Evolutionary conservation across 1,140 invertebrate genomes (phyloP), one percentile per base, ranked within the genome.

Genomic region (Drosophila auraria): DNA sequence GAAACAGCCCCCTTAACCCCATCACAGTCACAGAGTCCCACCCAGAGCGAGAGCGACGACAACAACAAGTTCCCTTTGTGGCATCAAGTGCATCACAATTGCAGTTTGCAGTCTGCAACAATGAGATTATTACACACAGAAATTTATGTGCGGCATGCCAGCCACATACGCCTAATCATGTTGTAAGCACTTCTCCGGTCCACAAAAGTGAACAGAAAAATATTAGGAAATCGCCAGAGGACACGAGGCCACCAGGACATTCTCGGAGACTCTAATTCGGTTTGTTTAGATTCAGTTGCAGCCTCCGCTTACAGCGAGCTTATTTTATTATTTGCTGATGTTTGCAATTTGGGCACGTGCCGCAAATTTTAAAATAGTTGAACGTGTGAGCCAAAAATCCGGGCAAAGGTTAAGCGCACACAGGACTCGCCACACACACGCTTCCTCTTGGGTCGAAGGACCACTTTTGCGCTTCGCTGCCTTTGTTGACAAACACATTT

Each of bases 251-350:
- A 27, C 3, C 6, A 17, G 30, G 49, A 68, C 63, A 71, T 30
- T 68, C 49, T 20, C 54, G 17, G 54, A 20, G 33, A 57, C 57
- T 80, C 86, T 89, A 89, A 89, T 89, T 89, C 70, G 69, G 70
- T 90, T 79, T 76, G 59, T 62, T 64, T 70, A 23, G 65, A 58
- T 77, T 61, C 36, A 23, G 23, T 40, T 47, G 68, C 60, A 61
- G 60, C 53, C 70, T 60, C 70, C 70, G 70, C 83, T 87, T 73
- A 87, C 83, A 87, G 79, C 70, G 81, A 86, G 91, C 89, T 89
- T 91, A 91, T 91, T 91, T 91, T 91, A 91, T 91, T 91, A 90
- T 91, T 91, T 91, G 90, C 84, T 91, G 83, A 91, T 92, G 89
- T 91, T 91, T 91, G 82, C 89, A 83, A 91, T 91, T 91, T 91